Evolutionary conservation across 2,888 invertebrate genomes (phyloP), one percentile per base, ranked within the genome.

Genomic region (Athetis lepigone): DNA sequence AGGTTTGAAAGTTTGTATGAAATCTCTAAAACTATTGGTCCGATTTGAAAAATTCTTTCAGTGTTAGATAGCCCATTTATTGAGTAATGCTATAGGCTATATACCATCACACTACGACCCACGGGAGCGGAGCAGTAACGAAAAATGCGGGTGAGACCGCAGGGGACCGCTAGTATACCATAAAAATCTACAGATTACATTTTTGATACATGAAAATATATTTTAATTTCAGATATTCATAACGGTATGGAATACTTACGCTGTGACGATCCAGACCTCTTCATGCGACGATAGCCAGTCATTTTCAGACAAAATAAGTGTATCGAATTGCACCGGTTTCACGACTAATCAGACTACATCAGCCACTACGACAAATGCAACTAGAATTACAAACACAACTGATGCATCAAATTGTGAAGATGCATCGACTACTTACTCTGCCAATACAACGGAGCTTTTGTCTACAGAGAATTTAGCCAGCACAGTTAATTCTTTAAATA

Each of bases 221-320:
- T 52, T 50, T 51, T 45, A n/a, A 37, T 76, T 75, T 45, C 62
- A 75, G 75, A 60, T 75, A 37, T 43, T 70, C n/a, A 42, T 70
- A 51, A 60, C 73, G 58, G 42, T 54, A 43, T 73, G 64, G 65
- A 45, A 55, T 27, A 49, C 49, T 21, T 37, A 76, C 16, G 75
- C 73, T 54, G 61, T 65, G 7, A 51, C 49, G 16, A 63, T 50
- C 19, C 49, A 69, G 13, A 47, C 54, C 11, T 60, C 75, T 49
- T 64, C 68, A 29, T 45, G 45, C 27, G 46, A 72, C 21, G 27
- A 50, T 16, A 58, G 37, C 18, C 54, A 73, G 19, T 62, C 74
- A 55, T 69, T 21, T 21, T 62, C 58, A 25, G 54, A 63, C n/a
- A 63, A 16, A 33, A 51, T 13, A 42, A 73, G 36, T 49, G 3